These are phyloP conservation scores for Lota lota DNA, from an alignment of 2,113 vertebrate species.

Conservation along the genomic window DNA sequence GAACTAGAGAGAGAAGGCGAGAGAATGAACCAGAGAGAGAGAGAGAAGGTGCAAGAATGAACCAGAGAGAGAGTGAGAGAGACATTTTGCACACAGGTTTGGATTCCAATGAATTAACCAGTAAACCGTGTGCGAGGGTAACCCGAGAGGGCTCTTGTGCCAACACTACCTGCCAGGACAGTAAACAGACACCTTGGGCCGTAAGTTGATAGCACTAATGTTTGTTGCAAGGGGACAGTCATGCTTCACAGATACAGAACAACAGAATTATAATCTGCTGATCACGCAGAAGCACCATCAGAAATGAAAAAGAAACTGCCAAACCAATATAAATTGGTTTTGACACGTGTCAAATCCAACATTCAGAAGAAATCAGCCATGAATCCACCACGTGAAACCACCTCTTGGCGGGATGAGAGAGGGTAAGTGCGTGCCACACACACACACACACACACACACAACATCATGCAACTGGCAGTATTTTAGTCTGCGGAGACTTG, in stretches of 20 bases:
- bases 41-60: too few species aligned
- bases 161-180: conserved; percentile 26
- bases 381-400: too few species aligned
- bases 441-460: conserved; percentile 19
- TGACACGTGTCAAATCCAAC: not conserved
- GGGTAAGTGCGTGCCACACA: too few species aligned
- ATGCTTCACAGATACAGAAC: conserved; percentile 17
- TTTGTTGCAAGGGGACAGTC: conserved; percentile 7
- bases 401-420: too few species aligned
- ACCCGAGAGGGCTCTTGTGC: conserved; percentile 11
- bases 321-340: not conserved
- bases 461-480: conserved; percentile 9
- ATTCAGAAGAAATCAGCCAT: too few species aligned
- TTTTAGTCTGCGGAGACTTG: not conserved
- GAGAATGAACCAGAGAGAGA: too few species aligned
- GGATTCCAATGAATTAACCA: conserved; percentile 30
- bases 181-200: conserved; percentile 30
- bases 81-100: too few species aligned
- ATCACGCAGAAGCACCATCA: not conserved
- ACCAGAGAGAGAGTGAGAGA: too few species aligned
- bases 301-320: not conserved
- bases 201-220: conserved; percentile 31
- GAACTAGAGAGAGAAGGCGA: too few species aligned
- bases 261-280: conserved; percentile 8
- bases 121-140: not conserved